Evolutionary conservation across 2,113 vertebrate species (phyloP), one percentile per base, ranked within the genome.

Genomic region (Indicator maculatus): DNA sequence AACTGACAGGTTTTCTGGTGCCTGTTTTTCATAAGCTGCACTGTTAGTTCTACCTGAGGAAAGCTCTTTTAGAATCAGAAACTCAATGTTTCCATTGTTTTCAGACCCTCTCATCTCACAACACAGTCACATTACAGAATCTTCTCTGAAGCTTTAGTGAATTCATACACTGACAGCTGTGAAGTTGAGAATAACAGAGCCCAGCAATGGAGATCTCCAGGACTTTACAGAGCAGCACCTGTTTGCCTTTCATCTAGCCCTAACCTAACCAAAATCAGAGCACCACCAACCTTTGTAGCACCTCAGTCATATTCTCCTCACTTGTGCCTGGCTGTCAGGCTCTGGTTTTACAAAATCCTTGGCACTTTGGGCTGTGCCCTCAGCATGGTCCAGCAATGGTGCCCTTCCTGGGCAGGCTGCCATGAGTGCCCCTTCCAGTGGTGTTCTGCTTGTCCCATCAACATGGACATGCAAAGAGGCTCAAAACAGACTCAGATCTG

Each of bases 361-460:
- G 70, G 79, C 56, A 26, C 11, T 0, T 44, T 26, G 33, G 39
- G 10, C 26, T 61, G 50, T 8, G 47, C 11, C 65, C 45, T 63
- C 63, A 65, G 72, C 36, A 4, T 4, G 16, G 33, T 21, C 13
- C 0, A 1, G n/a, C 7, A 75, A 14, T 12, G 5, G 26, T n/a
- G 16, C n/a, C 41, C 18, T 17, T 33, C 28, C n/a, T 18, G 27
- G 30, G 33, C 41, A 5, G 23, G 7, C 56, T 58, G 53, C 47
- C 21, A 18, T 13, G 5, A 27, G 10, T 4, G 7, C 8, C 52
- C n/a, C 60, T 33, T 70, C 39, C 83, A 13, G 2, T 1, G 8
- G 50, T 0, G 1, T 65, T n/a, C 15, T 38, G 39, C 45, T 52
- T 3, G 0, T n/a, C 31, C 52, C 86, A 39, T 1, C 59, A 44